These are phyloP conservation scores for Rhogogaster chlorosoma DNA, from an alignment of 2,888 invertebrate genomes.

Conservation along the genomic window DNA sequence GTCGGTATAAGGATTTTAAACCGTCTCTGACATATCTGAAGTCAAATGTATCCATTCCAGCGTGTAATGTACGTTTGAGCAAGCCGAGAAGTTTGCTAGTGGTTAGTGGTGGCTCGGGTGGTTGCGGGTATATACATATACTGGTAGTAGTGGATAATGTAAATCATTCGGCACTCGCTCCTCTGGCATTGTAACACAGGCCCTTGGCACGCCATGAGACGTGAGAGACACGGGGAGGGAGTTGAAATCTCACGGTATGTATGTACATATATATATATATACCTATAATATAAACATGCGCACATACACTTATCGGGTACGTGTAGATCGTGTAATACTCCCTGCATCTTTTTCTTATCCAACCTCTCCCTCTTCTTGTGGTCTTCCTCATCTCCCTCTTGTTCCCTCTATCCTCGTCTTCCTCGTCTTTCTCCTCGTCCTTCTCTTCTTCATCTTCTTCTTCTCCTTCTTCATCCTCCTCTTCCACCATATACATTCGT, in stretches of 20 bases:
- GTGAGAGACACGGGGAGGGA: constrained; percentile 49
- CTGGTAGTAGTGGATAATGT: constrained; percentile 66
- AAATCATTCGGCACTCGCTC: constrained; percentile 67
- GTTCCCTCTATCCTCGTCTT: constrained; percentile 32
- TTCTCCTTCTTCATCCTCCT: constrained; percentile 42
- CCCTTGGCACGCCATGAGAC: constrained; percentile 53
- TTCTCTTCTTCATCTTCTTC: constrained; percentile 43
- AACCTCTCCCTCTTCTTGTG: constrained; percentile 36
- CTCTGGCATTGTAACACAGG: constrained; percentile 67
- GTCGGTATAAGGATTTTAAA: constrained; percentile 12
- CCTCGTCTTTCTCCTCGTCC: constrained; percentile 47
- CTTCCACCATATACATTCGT: constrained; percentile 50
- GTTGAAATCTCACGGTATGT: constrained; percentile 44
- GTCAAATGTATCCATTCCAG: constrained; percentile 39
- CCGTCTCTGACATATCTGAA: constrained; percentile 42
- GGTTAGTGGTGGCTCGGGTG: constrained; percentile 45
- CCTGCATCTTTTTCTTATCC: constrained; percentile 44
- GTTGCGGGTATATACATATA: constrained; percentile 39
- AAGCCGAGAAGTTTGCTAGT: constrained; percentile 27
- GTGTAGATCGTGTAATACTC: constrained; percentile 48
- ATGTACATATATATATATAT: constrained; percentile 38
- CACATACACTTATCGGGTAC: constrained; percentile 37
- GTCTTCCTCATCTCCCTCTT: constrained; percentile 34
- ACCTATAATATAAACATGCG: constrained; percentile 51
- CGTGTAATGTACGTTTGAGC: constrained; percentile 41